Conservation (phyloP, 2,888 invertebrate species). For the Eurois occulta region DNA sequence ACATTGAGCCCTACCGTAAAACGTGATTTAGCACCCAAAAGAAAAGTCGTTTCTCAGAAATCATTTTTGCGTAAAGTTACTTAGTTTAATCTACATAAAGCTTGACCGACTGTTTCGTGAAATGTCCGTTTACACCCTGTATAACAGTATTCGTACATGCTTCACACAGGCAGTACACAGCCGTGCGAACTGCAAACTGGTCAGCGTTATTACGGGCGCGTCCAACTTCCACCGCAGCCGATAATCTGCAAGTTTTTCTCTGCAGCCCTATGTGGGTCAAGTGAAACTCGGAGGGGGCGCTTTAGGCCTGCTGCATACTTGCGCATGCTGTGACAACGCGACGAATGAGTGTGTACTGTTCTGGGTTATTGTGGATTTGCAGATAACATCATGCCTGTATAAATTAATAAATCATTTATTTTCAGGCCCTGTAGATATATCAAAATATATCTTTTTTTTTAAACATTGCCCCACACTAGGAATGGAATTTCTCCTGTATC, state of each 20-base stretch:
- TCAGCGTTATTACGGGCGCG: constrained; percentile 72
- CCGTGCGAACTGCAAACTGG: constrained; percentile 56
- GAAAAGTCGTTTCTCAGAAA: too few relatives aligned
- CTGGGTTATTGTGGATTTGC: background rate
- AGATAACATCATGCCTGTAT: background rate
- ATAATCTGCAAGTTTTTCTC: constrained; percentile 84
- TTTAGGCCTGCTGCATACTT: constrained; percentile 65
- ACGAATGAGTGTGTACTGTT: constrained; percentile 16
- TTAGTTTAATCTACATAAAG: too few relatives aligned
- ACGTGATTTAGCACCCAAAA: too few relatives aligned
- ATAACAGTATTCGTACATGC: background rate
- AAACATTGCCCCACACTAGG: too few relatives aligned
- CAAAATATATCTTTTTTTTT: too few relatives aligned
- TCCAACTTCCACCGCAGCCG: constrained; percentile 80
- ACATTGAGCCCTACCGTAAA: too few relatives aligned
- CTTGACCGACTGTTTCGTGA: too few relatives aligned
- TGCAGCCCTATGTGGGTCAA: constrained; percentile 81
- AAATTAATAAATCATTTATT: background rate
- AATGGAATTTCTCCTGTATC: too few relatives aligned
- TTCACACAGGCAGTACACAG: background rate
- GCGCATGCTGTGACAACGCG: constrained; percentile 41
- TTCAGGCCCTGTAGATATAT: background rate
- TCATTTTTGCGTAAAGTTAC: too few relatives aligned
- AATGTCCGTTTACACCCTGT: too few relatives aligned
- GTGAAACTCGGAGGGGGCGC: constrained; percentile 75